Evolutionary conservation across 2,888 invertebrate species (phyloP).

Genomic region (Diarsia rubi): DNA sequence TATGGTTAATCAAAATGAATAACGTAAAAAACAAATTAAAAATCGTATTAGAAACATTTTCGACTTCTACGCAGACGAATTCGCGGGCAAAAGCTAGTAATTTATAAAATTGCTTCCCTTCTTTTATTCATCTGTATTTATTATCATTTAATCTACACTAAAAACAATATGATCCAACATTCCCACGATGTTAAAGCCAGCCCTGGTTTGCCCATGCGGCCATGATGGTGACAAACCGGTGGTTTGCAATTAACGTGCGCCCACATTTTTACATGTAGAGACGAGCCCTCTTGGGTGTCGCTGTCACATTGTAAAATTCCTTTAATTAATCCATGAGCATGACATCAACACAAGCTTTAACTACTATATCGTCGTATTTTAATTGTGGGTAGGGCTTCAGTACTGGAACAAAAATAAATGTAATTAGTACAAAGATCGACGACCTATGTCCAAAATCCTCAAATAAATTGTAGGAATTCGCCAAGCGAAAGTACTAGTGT

Average conservation of each 20-base stretch:
- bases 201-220: slow-evolving; percentile 47
- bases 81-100: no score
- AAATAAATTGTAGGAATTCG: slow-evolving; percentile 9
- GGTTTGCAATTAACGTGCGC: slow-evolving; percentile 61
- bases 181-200: slow-evolving; percentile 75
- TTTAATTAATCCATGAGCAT: slow-evolving; percentile 76
- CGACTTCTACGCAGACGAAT: no score
- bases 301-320: slow-evolving; percentile 70
- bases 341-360: slow-evolving; percentile 71
- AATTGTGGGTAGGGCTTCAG: slow-evolving; percentile 41
- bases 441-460: background rate
- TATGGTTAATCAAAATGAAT: no score
- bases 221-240: slow-evolving; percentile 55
- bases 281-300: slow-evolving; percentile 61
- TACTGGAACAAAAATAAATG: slow-evolving; percentile 16
- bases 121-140: slow-evolving; percentile 12
- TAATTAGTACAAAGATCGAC: slow-evolving; percentile 11
- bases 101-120: background rate
- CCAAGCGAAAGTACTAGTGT: slow-evolving; percentile 20
- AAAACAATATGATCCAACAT: slow-evolving; percentile 45
- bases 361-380: slow-evolving; percentile 36
- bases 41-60: no score
- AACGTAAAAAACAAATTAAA: no score
- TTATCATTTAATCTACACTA: background rate
- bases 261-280: slow-evolving; percentile 60